Base-by-base conservation (phyloP, 2,888 invertebrate species). In the Trichogramma dendrolimi region DNA sequence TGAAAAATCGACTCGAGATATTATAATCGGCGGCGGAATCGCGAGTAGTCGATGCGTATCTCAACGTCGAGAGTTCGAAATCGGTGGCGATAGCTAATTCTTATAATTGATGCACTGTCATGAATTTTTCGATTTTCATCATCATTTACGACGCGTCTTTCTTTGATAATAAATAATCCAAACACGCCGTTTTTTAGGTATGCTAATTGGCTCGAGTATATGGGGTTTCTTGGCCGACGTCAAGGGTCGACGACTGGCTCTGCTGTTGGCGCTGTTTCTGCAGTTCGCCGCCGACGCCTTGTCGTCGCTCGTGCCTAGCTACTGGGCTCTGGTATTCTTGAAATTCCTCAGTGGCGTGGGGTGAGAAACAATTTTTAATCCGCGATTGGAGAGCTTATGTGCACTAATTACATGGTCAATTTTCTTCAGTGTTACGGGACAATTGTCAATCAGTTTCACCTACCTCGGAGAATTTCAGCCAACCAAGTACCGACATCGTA, bases 401-500 rank as follows among this genome's bases (percentile, higher is more conserved):
- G 14, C 5, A 44, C 11, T 6, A 1, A 1, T 7, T 7, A 47
- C 10, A 47, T 11, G 11, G 4, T 47, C 2, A 27, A 27, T 59
- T 49, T 57, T 66, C 74, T 78, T 52, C 79, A 91, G 90, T 46
- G 85, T 90, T 71, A 89, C 89, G 60, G 90, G 90, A 54, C 88
- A 90, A 60, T 87, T 90, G 85, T 88, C 90, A 66, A 86, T 90
- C 69, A 86, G 89, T 69, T 90, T 90, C 79, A 87, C 90, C 0
- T 91, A 90, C 79, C 80, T 91, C 69, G 90, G 90, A 60, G 91
- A 91, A 80, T 91, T 91, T 80, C 90, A 90, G 73, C 87, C 87
- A 38, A 87, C 87, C 53, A 87, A 86, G 76, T 86, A 88, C 78
- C 83, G 91, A 74, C 89, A 90, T 76, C 87, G 86, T 70, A 88